phyloP scores from a whole-genome alignment of 2,888 invertebrate species.

The Tachina grossa region DNA sequence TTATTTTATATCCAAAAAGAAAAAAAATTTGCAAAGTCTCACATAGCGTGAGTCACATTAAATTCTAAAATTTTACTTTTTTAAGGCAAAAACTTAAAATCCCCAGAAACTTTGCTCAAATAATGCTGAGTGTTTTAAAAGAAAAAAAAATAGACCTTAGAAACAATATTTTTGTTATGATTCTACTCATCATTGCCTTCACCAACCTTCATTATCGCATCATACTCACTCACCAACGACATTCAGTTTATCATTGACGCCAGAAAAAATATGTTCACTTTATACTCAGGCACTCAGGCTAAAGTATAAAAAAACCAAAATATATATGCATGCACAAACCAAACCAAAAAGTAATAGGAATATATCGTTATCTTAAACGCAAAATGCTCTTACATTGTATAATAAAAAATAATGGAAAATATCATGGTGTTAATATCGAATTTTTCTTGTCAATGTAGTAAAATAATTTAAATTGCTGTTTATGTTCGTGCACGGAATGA shows the following conservation, averaged over 20 bases:
- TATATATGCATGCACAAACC: conserved; percentile 1
- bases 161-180: conserved; percentile 18
- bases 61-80: too few relatives aligned
- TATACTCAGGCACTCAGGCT: conserved; percentile 12
- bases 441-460: too few relatives aligned
- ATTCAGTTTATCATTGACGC: conserved; percentile 34
- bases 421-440: too few relatives aligned
- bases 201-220: conserved; percentile 14
- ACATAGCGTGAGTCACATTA: too few relatives aligned
- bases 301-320: conserved; percentile 18
- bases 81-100: not conserved
- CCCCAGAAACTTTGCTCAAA: not conserved
- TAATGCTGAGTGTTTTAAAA: conserved; percentile 6
- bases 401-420: too few relatives aligned
- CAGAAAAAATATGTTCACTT: conserved; percentile 1
- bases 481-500: too few relatives aligned
- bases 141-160: not conserved
- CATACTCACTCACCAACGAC: conserved; percentile 1
- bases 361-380: too few relatives aligned
- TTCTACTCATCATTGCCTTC: conserved; percentile 25
- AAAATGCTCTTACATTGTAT: too few relatives aligned
- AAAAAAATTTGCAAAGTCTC: too few relatives aligned
- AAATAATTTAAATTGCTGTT: too few relatives aligned
- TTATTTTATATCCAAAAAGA: not conserved
- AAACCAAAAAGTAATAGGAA: conserved; percentile 3